A percentile compares a stretch with the other conserved stretches of the same genome.
Evolutionary conservation across 1,140 invertebrate species (phyloP).

Genomic region (Idris sp.): DNA sequence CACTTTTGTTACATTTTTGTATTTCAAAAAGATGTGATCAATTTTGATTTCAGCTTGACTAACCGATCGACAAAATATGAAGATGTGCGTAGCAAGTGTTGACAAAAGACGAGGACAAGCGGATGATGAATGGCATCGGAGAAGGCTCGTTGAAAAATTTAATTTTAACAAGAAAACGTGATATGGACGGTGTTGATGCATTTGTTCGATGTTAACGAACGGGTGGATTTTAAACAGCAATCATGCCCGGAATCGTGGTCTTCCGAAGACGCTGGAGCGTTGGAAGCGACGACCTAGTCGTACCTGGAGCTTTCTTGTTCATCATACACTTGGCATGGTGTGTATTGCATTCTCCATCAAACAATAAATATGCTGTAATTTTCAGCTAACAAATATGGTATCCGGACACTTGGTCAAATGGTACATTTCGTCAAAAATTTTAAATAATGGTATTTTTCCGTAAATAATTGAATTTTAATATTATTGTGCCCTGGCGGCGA

Average conservation of each 20-base stretch:
- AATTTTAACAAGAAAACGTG: constrained; percentile 30
- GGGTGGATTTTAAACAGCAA: constrained; percentile 28
- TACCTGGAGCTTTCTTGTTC: constrained; percentile 88
- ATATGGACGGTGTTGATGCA: constrained; percentile 26
- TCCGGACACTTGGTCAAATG: no score
- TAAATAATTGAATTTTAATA: no score
- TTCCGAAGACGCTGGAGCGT: constrained; percentile 92
- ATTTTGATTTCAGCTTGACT: no score
- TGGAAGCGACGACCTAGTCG: constrained; percentile 92
- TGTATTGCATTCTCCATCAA: no score
- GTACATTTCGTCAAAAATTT: no score
- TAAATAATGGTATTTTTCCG: no score
- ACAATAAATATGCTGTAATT: no score
- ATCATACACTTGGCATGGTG: constrained; percentile 89
- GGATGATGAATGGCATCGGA: constrained; percentile 20
- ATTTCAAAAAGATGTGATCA: no score
- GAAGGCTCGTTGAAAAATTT: constrained; percentile 16
- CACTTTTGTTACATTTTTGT: no score
- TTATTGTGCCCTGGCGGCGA: no score
- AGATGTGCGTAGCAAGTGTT: constrained; percentile 16
- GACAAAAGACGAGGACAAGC: constrained; percentile 27
- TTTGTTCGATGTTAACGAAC: constrained; percentile 51
- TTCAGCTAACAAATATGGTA: no score
- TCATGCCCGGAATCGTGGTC: constrained; percentile 91
- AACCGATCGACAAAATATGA: no score